Base-by-base conservation (phyloP, 2,113 vertebrate genomes). In the Neofelis nebulosa region DNA sequence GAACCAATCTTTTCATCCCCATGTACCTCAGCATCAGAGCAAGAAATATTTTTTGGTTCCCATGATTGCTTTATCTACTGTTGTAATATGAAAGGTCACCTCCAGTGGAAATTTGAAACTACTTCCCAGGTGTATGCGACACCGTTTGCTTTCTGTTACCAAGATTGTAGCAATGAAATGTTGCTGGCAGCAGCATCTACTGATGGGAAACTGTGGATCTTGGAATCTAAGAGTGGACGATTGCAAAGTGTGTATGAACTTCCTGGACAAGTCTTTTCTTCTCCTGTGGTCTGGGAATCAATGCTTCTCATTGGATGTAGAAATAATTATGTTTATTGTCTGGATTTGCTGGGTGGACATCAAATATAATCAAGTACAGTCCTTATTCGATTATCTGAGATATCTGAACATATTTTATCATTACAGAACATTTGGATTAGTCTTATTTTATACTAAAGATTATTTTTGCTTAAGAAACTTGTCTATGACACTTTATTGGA, bases 1-100 rank as follows among this genome's bases (percentile, higher is more conserved):
- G 99, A 99, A 23, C 99, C 99, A 0, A 99, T 99, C 91, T 99
- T 99, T 99, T 99, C 99, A 36, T 99, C 99, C 3, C 99, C 99
- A 0, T 99, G 99, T 91, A 69, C 99, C 88, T 98, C 98, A 12
- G 89, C 96, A 76, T 98, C 98, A 97, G 95, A 98, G 97, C 97
- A 98, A 97, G 98, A 98, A 95, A 90, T 99, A 93, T 98, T 99
- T 98, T 99, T 99, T 98, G 99, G 99, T 68, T 99, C 99, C 92
- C 99, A 99, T 1, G 99, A 99, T 48, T 90, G 98, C 83, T 98
- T 96, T 91, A 98, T 99, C 97, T 99, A 99, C 98, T 99, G 99
- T 85, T 98, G 99, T 98, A 98, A 94, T 36, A 82, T 79, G 48
- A 98, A 99, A 74, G 99, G 99, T 92, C 98, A 99, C 57, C 98